phyloP scores from a whole-genome alignment of 2,113 vertebrate species.

The Arvicanthis niloticus region DNA sequence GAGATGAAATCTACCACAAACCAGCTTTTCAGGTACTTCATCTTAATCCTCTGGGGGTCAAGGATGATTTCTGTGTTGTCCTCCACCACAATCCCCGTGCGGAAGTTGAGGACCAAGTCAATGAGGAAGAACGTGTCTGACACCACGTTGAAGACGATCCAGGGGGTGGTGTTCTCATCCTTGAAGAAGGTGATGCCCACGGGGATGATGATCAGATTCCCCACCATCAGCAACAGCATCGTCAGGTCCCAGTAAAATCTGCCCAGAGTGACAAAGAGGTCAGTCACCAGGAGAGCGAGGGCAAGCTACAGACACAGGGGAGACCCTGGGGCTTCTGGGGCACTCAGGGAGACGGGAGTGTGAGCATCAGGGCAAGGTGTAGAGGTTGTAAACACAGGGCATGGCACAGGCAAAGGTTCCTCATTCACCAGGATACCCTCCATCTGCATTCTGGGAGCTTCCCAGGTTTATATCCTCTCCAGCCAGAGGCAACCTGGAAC shows the following conservation, averaged over 20 bases:
- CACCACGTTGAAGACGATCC: conserved; percentile 99
- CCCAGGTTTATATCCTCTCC: not conserved
- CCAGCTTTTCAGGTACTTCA: conserved; percentile 99
- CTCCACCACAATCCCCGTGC: conserved; percentile 98
- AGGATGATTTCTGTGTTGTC: conserved; percentile 99
- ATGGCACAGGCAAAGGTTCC: not conserved
- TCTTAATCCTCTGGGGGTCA: conserved; percentile 97
- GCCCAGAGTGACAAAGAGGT: conserved; percentile 79
- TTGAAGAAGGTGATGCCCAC: conserved; percentile 99
- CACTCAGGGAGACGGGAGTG: not conserved
- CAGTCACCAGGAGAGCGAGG: not conserved
- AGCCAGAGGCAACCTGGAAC: not conserved
- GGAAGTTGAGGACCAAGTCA: conserved; percentile 99
- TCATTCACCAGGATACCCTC: not conserved
- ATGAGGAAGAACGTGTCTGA: conserved; percentile 99
- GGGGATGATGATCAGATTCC: conserved; percentile 99
- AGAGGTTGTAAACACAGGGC: not conserved
- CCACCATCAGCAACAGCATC: conserved; percentile 99
- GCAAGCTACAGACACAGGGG: not conserved
- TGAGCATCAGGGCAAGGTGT: not conserved
- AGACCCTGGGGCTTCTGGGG: no score
- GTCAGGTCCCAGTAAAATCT: conserved; percentile 99
- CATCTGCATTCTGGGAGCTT: not conserved
- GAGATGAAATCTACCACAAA: conserved; percentile 99
- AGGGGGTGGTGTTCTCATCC: conserved; percentile 98